Evolutionary conservation across 2,888 invertebrate genomes (phyloP).

Genomic region (Cerceris rybyensis): DNA sequence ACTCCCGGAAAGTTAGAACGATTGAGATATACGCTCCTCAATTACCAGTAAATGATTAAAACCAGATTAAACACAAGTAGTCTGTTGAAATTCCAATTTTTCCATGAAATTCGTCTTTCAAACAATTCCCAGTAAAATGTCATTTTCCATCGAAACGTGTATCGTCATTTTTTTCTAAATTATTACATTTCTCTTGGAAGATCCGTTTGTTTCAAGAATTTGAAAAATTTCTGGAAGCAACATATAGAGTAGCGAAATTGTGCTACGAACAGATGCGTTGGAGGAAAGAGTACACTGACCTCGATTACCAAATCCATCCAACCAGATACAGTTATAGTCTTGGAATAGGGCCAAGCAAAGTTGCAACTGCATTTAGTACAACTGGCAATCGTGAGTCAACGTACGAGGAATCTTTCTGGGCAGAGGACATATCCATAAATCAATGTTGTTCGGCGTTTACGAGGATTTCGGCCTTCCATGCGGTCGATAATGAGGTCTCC

Average conservation of each 20-base stretch:
- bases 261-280: slow-evolving; percentile 25
- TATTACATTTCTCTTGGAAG: not conserved
- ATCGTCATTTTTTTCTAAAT: too few relatives aligned
- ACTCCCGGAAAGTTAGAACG: not conserved
- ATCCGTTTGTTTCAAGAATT: not conserved
- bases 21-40: not conserved
- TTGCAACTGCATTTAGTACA: slow-evolving; percentile 69
- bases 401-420: slow-evolving; percentile 62
- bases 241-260: slow-evolving; percentile 23
- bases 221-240: slow-evolving; percentile 1
- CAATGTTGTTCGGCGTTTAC: slow-evolving; percentile 52
- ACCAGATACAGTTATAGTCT: slow-evolving; percentile 55
- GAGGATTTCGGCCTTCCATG: slow-evolving; percentile 29
- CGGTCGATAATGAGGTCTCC: slow-evolving; percentile 55
- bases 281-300: slow-evolving; percentile 61
- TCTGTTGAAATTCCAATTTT: too few relatives aligned
- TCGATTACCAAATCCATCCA: slow-evolving; percentile 69
- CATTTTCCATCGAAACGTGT: too few relatives aligned
- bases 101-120: too few relatives aligned
- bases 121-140: too few relatives aligned
- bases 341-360: slow-evolving; percentile 73
- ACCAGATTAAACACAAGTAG: too few relatives aligned
- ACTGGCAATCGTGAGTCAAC: slow-evolving; percentile 67
- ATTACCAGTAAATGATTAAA: too few relatives aligned
- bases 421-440: slow-evolving; percentile 65